Percentiles rank a stretch among this genome's conserved stretches.
phyloP scores from a whole-genome alignment of 2,888 invertebrate genomes.

The Aspidiotus destructor region DNA sequence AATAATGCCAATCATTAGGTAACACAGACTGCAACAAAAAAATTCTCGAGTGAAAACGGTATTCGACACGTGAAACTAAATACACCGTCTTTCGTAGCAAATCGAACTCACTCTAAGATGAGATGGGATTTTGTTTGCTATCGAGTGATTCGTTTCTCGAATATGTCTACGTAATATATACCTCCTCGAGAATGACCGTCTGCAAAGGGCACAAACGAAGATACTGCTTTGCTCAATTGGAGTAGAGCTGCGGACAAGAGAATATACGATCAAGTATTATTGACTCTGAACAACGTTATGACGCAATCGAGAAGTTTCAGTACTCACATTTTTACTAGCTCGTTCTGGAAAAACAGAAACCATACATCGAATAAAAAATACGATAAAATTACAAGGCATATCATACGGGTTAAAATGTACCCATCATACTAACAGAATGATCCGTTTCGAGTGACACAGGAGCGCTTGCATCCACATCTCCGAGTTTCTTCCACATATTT shows the following conservation, averaged over 20 bases:
- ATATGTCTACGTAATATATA: conserved; percentile 4
- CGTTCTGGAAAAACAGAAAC: background rate
- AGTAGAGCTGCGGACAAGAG: background rate
- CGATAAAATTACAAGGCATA: background rate
- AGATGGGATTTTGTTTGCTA: background rate
- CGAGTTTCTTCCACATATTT: conserved; percentile 70
- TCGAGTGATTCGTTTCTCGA: background rate
- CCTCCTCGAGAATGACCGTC: background rate
- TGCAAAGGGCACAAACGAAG: background rate
- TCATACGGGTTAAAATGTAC: too few relatives aligned
- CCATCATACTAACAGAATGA: too few relatives aligned
- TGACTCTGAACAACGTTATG: too few relatives aligned
- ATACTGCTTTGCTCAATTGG: background rate
- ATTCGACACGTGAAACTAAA: background rate
- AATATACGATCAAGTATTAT: too few relatives aligned
- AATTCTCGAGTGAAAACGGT: background rate
- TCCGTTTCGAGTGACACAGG: background rate
- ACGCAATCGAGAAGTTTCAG: too few relatives aligned
- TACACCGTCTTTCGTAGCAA: background rate
- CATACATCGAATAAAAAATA: background rate
- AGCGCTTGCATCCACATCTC: conserved; percentile 55
- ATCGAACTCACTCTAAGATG: background rate
- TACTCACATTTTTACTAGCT: background rate
- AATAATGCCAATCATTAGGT: background rate
- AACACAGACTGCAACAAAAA: background rate